Evolutionary conservation across 2,797 vertebrate genomes (phyloP), one percentile per base, ranked within the genome.

Genomic region (Knipowitschia caucasica): DNA sequence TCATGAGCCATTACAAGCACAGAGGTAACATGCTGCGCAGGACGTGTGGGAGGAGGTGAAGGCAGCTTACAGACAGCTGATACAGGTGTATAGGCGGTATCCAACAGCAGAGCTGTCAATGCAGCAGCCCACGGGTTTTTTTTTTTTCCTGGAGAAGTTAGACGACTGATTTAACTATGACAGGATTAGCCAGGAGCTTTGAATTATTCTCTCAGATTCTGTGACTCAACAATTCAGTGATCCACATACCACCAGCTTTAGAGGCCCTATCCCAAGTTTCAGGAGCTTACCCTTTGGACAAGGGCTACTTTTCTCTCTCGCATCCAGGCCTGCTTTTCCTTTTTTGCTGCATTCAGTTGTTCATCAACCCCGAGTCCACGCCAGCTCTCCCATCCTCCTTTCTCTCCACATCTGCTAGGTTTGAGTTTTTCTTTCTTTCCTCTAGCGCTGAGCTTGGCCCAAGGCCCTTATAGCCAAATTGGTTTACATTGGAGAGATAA

Each of bases 401-500:
- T 62, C 76, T 56, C 69, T 69, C 63, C 77, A 86, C 86, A 86
- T 90, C 85, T 91, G 86, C 88, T 84, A 64, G 73, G 83, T 90
- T 77, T 80, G 84, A 78, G 77, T 86, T 89, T 89, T 87, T 69
- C 78, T 87, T 89, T 89, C 83, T 88, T 81, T 61, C 64, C 70
- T 65, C 64, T 50, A 43, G 64, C 57, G 59, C 83, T 82, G 78
- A 73, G 83, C 85, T 85, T 86, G 86, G 89, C 89, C 87, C 76
- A 59, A 76, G 81, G 88, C 87, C 87, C 90, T 91, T 88, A 89
- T 81, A 90, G 83, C 87, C 77, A 91, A 91, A 91, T 90, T 91
- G 90, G 91, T 90, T 91, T 92, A 92, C 89, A 91, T 85, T 90
- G 86, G 83, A 80, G 86, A 89, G 89, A 91, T 91, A 91, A 92